These are phyloP conservation scores for Callospermophilus lateralis DNA, from an alignment of 2,113 vertebrate species.

Conservation along the genomic window DNA sequence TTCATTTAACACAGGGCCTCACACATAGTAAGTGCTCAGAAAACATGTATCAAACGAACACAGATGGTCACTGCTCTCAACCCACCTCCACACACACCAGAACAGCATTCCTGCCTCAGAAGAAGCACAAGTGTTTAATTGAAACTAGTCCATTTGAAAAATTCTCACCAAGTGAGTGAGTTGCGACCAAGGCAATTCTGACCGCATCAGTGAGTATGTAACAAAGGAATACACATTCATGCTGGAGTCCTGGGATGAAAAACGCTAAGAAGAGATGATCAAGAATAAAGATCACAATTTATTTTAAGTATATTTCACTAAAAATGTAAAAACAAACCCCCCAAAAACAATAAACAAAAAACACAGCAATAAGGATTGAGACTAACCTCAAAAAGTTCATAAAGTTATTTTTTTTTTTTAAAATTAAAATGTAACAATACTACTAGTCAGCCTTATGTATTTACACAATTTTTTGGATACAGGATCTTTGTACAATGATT, in stretches of 20 bases:
- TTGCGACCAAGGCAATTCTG: background rate
- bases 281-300: background rate
- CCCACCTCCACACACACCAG: background rate
- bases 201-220: background rate
- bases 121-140: background rate
- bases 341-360: too few species aligned
- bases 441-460: background rate
- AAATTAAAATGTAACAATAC: conserved; percentile 18
- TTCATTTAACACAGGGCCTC: background rate
- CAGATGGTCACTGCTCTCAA: background rate
- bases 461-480: background rate
- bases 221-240: background rate
- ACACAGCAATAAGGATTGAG: background rate
- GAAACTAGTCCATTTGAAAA: conserved; percentile 22
- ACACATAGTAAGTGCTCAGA: background rate
- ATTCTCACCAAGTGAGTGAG: conserved; percentile 4
- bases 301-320: conserved; percentile 33
- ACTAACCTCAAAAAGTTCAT: background rate
- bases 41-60: background rate
- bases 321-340: background rate
- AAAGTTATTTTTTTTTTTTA: background rate
- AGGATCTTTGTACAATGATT: background rate
- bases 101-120: background rate
- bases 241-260: background rate
- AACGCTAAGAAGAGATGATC: conserved; percentile 1